Evolutionary conservation across 1,140 invertebrate species (phyloP).

Genomic region (Acromyrmex echinatior): DNA sequence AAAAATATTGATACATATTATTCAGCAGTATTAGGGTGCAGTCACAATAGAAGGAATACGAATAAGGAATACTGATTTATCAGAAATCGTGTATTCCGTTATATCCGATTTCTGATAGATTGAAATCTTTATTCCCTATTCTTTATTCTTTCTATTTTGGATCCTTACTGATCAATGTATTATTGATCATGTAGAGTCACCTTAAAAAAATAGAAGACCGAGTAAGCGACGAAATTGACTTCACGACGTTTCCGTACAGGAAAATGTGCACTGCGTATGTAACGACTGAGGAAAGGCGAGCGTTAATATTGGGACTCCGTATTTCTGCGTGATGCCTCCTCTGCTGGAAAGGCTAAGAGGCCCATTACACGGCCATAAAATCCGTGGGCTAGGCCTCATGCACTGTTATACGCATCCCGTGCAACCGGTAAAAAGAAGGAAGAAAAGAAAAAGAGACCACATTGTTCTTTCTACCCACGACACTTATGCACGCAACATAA

Average conservation of each 20-base stretch:
- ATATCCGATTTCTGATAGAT: no score
- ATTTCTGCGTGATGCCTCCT: conserved; percentile 70
- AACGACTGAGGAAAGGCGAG: conserved; percentile 54
- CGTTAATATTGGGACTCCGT: conserved; percentile 68
- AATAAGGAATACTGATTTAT: no score
- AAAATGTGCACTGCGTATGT: not conserved
- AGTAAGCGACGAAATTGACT: not conserved
- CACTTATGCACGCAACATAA: conserved; percentile 72
- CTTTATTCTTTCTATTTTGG: no score
- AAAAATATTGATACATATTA: no score
- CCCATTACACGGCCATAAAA: conserved; percentile 85
- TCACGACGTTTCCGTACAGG: conserved; percentile 10
- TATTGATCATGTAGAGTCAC: no score
- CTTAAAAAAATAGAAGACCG: not conserved
- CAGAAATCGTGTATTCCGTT: no score
- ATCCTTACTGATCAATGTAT: no score
- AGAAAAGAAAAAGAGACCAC: conserved; percentile 43
- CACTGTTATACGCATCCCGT: conserved; percentile 78
- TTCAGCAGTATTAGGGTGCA: no score
- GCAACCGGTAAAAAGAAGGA: conserved; percentile 65
- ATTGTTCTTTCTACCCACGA: conserved; percentile 81
- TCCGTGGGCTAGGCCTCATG: conserved; percentile 77
- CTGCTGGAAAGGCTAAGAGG: conserved; percentile 80
- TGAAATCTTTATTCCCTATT: no score
- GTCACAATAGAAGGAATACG: no score